phyloP scores from a whole-genome alignment of 2,888 invertebrate species.

The Hyposoter dolosus region DNA sequence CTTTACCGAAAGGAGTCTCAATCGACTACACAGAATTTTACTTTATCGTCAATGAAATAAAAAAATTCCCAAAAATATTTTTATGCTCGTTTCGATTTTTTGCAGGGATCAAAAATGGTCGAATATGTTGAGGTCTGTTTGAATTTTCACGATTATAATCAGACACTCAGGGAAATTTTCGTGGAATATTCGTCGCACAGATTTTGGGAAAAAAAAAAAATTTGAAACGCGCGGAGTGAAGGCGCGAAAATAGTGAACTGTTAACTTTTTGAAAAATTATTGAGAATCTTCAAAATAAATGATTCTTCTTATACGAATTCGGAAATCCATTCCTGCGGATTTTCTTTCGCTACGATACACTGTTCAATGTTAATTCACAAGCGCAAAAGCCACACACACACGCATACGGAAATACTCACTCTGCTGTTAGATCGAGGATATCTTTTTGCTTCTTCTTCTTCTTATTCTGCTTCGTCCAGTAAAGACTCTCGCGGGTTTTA shows the following conservation, averaged over 20 bases:
- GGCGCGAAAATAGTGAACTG: too few relatives aligned
- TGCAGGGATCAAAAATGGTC: too few relatives aligned
- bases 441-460: slow-evolving; percentile 50
- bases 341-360: slow-evolving; percentile 40
- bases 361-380: slow-evolving; percentile 72
- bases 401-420: not conserved
- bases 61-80: too few relatives aligned
- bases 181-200: too few relatives aligned
- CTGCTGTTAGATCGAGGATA: slow-evolving; percentile 44
- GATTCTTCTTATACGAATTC: slow-evolving; percentile 43
- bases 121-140: too few relatives aligned
- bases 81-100: too few relatives aligned
- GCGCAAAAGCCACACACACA: not conserved
- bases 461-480: slow-evolving; percentile 68
- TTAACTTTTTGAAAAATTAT: not conserved
- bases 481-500: slow-evolving; percentile 69
- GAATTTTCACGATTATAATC: too few relatives aligned
- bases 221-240: not conserved
- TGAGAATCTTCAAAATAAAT: not conserved
- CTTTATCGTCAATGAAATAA: too few relatives aligned
- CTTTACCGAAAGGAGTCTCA: too few relatives aligned
- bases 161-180: too few relatives aligned
- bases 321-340: slow-evolving; percentile 18
- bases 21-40: too few relatives aligned
- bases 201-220: not conserved